A percentile compares a stretch with the other conserved stretches of the same genome.
Conservation (phyloP, 2,888 invertebrate genomes). For the Caenorhabditis uteleia region DNA sequence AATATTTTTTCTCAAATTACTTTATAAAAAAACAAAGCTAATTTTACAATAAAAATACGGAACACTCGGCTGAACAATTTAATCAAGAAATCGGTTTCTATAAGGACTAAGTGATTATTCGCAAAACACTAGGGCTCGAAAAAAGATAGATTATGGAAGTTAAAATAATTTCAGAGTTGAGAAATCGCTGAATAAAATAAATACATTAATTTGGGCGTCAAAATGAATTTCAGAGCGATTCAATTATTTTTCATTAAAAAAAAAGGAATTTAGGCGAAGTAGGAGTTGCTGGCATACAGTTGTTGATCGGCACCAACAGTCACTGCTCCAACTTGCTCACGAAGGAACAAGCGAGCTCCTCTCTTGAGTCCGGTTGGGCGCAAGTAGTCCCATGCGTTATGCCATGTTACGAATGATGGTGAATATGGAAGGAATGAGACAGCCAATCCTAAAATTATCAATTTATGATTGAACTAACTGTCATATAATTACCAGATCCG, state of each 20-base stretch:
- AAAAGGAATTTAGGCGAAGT: slow-evolving; percentile 48
- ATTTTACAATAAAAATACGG: no score
- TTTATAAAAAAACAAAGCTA: no score
- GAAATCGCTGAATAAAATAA: no score
- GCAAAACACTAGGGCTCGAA: no score
- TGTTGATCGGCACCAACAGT: slow-evolving; percentile 62
- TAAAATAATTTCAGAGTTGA: no score
- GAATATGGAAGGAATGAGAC: slow-evolving; percentile 85
- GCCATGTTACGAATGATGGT: slow-evolving; percentile 83
- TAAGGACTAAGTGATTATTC: no score
- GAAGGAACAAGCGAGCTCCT: slow-evolving; percentile 63
- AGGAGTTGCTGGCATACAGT: slow-evolving; percentile 65
- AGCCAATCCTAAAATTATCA: slow-evolving; percentile 72
- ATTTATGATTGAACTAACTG: not conserved
- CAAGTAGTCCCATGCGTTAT: slow-evolving; percentile 84
- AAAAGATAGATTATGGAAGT: no score
- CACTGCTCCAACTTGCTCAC: slow-evolving; percentile 65
- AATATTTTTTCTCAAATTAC: no score
- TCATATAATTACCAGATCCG: slow-evolving; percentile 39
- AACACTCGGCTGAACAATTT: no score
- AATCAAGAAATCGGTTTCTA: no score
- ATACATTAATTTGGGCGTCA: no score
- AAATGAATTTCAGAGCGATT: no score
- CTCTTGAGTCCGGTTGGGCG: slow-evolving; percentile 60
- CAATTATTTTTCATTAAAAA: not conserved